phyloP scores from a whole-genome alignment of 2,888 invertebrate genomes.

The Phaedon cochleariae region DNA sequence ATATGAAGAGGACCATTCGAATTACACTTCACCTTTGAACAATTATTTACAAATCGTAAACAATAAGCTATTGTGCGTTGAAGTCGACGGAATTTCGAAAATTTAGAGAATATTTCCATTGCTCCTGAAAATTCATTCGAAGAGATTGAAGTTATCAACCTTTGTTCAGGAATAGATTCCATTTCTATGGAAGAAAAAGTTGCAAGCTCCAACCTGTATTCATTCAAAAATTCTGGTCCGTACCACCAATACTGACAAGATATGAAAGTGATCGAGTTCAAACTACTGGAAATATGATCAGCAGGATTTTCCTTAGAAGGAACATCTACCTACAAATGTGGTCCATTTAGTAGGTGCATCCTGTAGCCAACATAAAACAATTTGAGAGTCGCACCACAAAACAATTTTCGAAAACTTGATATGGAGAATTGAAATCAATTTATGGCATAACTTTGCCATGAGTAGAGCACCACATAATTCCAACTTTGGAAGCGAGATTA shows the following conservation, averaged over 20 bases:
- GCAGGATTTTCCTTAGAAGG: conserved; percentile 19
- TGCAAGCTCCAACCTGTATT: background rate
- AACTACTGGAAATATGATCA: background rate
- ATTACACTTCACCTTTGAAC: too few relatives aligned
- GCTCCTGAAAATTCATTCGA: too few relatives aligned
- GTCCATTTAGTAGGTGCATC: conserved; percentile 19
- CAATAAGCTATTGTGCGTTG: too few relatives aligned
- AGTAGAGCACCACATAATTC: conserved; percentile 21
- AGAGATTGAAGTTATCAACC: too few relatives aligned
- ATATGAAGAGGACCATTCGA: too few relatives aligned
- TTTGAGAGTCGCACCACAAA: conserved; percentile 29
- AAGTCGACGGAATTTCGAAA: too few relatives aligned
- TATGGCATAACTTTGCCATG: too few relatives aligned
- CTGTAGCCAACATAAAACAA: conserved; percentile 27
- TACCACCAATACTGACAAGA: background rate
- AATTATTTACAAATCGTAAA: too few relatives aligned
- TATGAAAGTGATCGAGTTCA: background rate
- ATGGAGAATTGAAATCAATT: background rate
- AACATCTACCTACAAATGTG: conserved; percentile 28
- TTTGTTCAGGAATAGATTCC: too few relatives aligned
- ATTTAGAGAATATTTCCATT: too few relatives aligned
- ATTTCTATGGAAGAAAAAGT: too few relatives aligned
- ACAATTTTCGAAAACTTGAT: conserved; percentile 9
- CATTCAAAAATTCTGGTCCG: background rate
- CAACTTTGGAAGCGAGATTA: conserved; percentile 26